Evolutionary conservation across 2,797 vertebrate genomes (phyloP), one percentile per base, ranked within the genome.

Genomic region (Sebastes wilsoni): DNA sequence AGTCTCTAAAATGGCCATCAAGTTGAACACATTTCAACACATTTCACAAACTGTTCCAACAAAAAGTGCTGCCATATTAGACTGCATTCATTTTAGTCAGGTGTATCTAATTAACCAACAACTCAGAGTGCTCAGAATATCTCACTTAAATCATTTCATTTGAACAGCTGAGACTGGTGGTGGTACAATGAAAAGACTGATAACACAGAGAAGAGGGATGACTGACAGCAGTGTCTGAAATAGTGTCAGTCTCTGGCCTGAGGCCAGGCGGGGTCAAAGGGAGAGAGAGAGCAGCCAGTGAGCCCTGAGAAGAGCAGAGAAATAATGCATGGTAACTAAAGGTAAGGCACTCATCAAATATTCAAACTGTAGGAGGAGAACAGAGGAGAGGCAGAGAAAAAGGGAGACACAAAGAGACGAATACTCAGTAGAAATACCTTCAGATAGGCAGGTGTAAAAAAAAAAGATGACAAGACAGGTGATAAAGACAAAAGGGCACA

Each of bases 281-380:
- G 65, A 88, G 85, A 87, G 83, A 92, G 83, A 92, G 89, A 91
- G 81, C 82, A 90, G 81, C 79, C 89, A 93, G 75, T 87, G 90
- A 93, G 93, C 79, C 90, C 91, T 88, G 91, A 94, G 91, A 91
- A 89, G 90, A 92, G 88, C 83, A 93, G 88, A 95, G 95, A 95
- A 96, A 96, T 96, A 96, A 96, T 96, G 95, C 96, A 96, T 96
- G 96, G 96, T 96, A 96, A 96, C 96, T 95, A 96, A 96, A 96
- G 96, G 95, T 95, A 96, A 94, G 92, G 76, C 75, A 83, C 82
- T 93, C 93, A 96, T 96, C 83, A 96, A 96, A 96, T 94, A 96
- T 96, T 96, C 92, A 96, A 88, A 93, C 67, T 55, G 76, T 77
- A 90, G 93, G 93, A 88, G 89, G 86, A 92, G 83, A 90, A 55